Percentiles rank a stretch among this genome's conserved stretches.
Conservation (phyloP, 2,797 vertebrate species). For the Sebastes variabilis region DNA sequence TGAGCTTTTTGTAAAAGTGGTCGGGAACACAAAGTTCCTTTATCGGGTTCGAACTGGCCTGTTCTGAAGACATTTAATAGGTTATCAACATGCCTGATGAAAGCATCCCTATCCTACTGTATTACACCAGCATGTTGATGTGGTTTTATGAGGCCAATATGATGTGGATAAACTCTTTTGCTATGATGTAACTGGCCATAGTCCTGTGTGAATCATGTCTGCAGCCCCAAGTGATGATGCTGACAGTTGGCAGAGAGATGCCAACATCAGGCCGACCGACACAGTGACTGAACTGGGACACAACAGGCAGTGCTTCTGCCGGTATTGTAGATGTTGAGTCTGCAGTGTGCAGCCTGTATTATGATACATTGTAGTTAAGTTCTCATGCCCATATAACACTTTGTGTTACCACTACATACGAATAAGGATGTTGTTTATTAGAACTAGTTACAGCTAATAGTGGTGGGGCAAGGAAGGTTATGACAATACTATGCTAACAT, state of each 20-base stretch:
- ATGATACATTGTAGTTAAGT: neutral
- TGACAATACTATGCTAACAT: neutral
- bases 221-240: slow-evolving; percentile 21
- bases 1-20: neutral
- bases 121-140: neutral
- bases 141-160: neutral
- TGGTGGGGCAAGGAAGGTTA: neutral
- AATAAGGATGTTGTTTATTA: neutral
- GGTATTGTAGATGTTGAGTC: neutral
- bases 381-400: neutral
- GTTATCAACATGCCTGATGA: neutral
- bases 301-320: neutral
- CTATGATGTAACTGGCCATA: slow-evolving; percentile 3
- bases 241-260: slow-evolving; percentile 32
- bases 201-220: slow-evolving; percentile 30
- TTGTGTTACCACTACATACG: neutral
- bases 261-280: slow-evolving; percentile 18
- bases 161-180: neutral
- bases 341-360: neutral
- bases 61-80: no score
- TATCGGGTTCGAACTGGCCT: neutral
- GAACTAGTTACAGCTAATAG: neutral
- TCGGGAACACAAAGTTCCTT: neutral
- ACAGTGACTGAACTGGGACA: slow-evolving; percentile 47
- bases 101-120: neutral